Percentiles rank a stretch among this genome's conserved stretches.
Conservation (phyloP, 2,888 invertebrate genomes). For the Eurois occulta region DNA sequence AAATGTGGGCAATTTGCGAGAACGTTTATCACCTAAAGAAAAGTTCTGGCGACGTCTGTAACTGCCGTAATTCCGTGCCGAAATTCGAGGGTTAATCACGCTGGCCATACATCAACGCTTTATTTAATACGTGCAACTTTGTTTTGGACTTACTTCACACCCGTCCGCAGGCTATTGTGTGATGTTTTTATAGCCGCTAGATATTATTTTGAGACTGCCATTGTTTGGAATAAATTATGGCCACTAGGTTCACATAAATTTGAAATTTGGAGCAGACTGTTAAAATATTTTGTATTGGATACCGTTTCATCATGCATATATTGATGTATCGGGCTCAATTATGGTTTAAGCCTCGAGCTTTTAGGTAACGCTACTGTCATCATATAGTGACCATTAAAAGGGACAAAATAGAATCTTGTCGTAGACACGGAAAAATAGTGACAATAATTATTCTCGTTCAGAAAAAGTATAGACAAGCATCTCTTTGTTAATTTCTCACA, state of each 20-base stretch:
- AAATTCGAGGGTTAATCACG: constrained; percentile 87
- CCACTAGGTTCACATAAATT: constrained; percentile 55
- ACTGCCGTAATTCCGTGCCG: constrained; percentile 85
- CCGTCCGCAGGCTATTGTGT: constrained; percentile 61
- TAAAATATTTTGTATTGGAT: constrained; percentile 56
- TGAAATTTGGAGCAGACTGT: constrained; percentile 47
- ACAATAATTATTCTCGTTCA: not conserved
- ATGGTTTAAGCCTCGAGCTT: constrained; percentile 25
- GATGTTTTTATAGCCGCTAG: constrained; percentile 64
- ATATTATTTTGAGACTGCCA: constrained; percentile 64
- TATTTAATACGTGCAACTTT: constrained; percentile 84
- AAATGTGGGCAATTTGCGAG: constrained; percentile 89
- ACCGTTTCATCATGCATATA: constrained; percentile 37
- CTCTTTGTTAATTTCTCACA: not conserved
- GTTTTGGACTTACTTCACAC: constrained; percentile 76
- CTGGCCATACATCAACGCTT: constrained; percentile 83
- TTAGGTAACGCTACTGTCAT: constrained; percentile 20
- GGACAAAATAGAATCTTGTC: not conserved
- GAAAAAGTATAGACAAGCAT: not conserved
- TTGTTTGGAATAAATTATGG: constrained; percentile 61
- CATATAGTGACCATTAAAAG: not conserved
- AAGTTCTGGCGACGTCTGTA: constrained; percentile 87
- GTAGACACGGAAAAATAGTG: no score
- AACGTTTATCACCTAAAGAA: constrained; percentile 89
- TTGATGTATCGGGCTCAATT: constrained; percentile 43